phyloP scores from a whole-genome alignment of 2,888 invertebrate genomes.

The Beris chalybata region DNA sequence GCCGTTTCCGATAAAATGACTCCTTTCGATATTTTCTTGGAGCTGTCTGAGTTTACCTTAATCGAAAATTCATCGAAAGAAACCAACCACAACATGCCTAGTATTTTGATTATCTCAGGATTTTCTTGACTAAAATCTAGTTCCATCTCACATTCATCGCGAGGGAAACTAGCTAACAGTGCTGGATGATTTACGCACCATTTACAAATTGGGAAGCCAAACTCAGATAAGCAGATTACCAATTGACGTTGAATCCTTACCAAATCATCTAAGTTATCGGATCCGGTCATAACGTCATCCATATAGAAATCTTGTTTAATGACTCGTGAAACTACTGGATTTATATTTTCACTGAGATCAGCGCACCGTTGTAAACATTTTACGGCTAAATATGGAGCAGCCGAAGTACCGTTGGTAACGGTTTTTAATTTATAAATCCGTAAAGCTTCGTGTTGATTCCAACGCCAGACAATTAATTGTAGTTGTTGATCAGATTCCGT shows the following conservation, averaged over 20 bases:
- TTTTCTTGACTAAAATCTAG: neutral
- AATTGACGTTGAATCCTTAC: neutral
- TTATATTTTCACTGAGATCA: slow-evolving; percentile 59
- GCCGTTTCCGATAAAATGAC: too few species aligned
- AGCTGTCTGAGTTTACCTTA: neutral
- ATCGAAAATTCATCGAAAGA: slow-evolving; percentile 10
- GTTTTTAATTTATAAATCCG: too few species aligned
- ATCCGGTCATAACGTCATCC: slow-evolving; percentile 54
- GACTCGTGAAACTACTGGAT: slow-evolving; percentile 57
- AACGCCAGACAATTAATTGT: slow-evolving; percentile 46
- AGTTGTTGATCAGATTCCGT: neutral
- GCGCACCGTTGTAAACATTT: slow-evolving; percentile 50
- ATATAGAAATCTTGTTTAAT: slow-evolving; percentile 57
- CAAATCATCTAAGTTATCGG: neutral
- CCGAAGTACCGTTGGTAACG: too few species aligned
- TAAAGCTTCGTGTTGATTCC: too few species aligned
- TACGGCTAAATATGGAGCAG: slow-evolving; percentile 52
- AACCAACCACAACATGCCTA: slow-evolving; percentile 24
- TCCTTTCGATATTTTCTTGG: too few species aligned
- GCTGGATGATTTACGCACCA: slow-evolving; percentile 25
- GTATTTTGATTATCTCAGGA: slow-evolving; percentile 12
- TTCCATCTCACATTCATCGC: slow-evolving; percentile 12
- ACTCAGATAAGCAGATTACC: neutral
- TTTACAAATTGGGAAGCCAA: slow-evolving; percentile 28
- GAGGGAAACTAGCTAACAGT: slow-evolving; percentile 17